These are phyloP conservation scores for Excalfactoria chinensis DNA, from an alignment of 2,113 vertebrate genomes.

Conservation along the genomic window DNA sequence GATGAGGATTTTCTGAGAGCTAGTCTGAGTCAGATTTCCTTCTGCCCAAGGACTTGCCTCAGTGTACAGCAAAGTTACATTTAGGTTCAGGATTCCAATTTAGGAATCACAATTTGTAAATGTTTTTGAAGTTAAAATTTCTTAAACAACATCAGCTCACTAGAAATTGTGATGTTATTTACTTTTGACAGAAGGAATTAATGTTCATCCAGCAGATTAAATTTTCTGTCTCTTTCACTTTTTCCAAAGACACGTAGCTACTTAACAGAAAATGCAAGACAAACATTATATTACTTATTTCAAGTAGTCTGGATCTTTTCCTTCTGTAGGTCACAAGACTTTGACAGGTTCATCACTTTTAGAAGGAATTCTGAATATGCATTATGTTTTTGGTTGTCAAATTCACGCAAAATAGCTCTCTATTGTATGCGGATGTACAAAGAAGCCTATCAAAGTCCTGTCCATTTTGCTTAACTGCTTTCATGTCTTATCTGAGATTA, in stretches of 20 bases:
- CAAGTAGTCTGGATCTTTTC: background rate
- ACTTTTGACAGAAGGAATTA: background rate
- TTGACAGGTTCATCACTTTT: background rate
- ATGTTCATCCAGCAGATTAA: background rate
- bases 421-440: background rate
- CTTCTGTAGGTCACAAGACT: background rate
- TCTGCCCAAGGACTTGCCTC: background rate
- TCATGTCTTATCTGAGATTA: background rate
- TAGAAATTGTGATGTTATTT: background rate
- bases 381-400: background rate
- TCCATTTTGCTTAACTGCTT: background rate
- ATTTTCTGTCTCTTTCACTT: background rate
- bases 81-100: background rate
- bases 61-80: background rate
- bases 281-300: background rate
- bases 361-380: background rate
- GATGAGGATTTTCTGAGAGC: background rate
- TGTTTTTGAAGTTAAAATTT: background rate
- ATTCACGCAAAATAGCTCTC: background rate
- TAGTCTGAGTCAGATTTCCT: background rate
- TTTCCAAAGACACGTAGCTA: background rate
- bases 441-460: background rate
- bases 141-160: background rate
- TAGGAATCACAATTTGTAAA: background rate
- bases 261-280: background rate